Conservation (phyloP, 2,797 vertebrate genomes). For the Bradypus variegatus region DNA sequence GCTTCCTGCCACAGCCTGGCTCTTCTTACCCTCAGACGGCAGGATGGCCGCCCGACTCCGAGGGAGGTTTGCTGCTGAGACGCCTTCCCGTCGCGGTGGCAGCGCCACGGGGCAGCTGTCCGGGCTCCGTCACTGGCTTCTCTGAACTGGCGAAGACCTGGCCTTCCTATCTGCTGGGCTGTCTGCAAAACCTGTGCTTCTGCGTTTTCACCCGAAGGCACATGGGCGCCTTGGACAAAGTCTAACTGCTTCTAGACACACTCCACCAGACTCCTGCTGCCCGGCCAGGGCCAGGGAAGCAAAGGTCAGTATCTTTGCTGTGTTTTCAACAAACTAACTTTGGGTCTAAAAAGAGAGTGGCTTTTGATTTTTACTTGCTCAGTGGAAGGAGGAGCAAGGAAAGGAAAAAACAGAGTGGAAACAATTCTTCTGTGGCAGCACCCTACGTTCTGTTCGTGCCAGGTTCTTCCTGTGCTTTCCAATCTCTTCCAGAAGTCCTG, state of each 20-base stretch:
- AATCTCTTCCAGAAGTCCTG: neutral
- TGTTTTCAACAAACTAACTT: conserved; percentile 27
- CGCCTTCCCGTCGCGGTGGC: neutral
- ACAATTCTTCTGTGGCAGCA: neutral
- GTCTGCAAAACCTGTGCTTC: neutral
- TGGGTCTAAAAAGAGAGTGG: conserved; percentile 53
- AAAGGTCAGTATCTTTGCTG: conserved; percentile 56
- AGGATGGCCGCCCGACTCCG: neutral
- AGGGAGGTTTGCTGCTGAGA: neutral
- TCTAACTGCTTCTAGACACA: conserved; percentile 6
- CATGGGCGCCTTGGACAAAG: neutral
- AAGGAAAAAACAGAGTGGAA: neutral
- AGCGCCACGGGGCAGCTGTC: rapidly evolving
- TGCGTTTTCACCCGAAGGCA: conserved; percentile 52
- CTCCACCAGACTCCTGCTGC: neutral
- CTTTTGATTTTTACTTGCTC: conserved; percentile 68
- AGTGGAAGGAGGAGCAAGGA: neutral
- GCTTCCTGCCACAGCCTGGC: neutral
- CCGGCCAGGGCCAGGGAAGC: conserved; percentile 39
- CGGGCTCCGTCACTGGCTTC: neutral
- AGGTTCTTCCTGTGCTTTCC: neutral
- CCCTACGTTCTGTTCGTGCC: neutral
- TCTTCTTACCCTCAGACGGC: conserved; percentile 28
- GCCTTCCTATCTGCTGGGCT: neutral
- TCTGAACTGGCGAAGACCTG: neutral